Evolutionary conservation across 2,888 invertebrate species (phyloP), one percentile per base, ranked within the genome.

Genomic region (Andrena chrysosceles): DNA sequence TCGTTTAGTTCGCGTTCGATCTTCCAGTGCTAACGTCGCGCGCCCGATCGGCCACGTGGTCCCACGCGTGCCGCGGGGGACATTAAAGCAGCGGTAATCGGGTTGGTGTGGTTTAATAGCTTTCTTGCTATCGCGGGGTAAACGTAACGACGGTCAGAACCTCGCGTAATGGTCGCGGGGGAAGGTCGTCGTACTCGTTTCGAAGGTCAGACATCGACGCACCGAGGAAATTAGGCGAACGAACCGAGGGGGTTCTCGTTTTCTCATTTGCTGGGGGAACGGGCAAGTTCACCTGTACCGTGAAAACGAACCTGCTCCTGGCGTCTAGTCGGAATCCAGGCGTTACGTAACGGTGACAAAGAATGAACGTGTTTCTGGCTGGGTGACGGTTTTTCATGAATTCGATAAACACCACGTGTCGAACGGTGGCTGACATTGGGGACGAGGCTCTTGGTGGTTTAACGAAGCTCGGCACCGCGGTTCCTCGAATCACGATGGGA

Each of bases 261-360:
- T 33, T n/a, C 33, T 29, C 49, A 8, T 2, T 26, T 8, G 31
- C 2, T 20, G 13, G 35, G 10, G n/a, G n/a, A 23, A 31, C 63
- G 63, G 35, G 56, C 23, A 60, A 42, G 72, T 72, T 66, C 49
- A 42, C 31, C 31, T 35, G 60, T 23, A n/a, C 33, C n/a, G 35
- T 26, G 49, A 16, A 13, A 42, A 35, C 42, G 66, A 54, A 71
- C 31, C 48, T 29, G 35, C 10, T 13, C 13, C 42, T 59, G 35
- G n/a, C 20, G n/a, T 10, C 26, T 49, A 10, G 48, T 8, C 20
- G 52, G 66, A 42, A 67, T 72, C 73, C 66, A 2, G 52, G 13
- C 66, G 77, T 83, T 83, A 77, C 73, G 73, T 67, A 83, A 83
- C 70, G n/a, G 35, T 16, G 60, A 6, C 31, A 56, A 77, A 48